A percentile compares a stretch with the other conserved stretches of the same genome.
Conservation (phyloP, 2,113 vertebrate genomes). For the Clarias macrocephalus region DNA sequence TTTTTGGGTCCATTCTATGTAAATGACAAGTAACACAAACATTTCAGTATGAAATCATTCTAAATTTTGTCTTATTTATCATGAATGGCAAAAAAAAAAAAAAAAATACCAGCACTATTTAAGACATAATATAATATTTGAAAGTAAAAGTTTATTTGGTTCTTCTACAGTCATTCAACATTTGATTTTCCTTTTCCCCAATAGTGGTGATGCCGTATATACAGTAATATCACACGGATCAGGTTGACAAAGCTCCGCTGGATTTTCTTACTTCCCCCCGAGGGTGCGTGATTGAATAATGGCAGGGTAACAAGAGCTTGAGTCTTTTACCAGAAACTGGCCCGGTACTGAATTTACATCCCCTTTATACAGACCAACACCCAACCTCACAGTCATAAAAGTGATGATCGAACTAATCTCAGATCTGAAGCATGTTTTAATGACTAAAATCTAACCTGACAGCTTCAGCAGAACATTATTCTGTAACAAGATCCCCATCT, state of each 20-base stretch:
- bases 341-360: neutral
- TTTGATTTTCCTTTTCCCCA: conserved; percentile 12
- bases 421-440: conserved; percentile 2
- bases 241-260: conserved; percentile 7
- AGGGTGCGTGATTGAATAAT: conserved; percentile 22
- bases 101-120: neutral
- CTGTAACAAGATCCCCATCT: conserved; percentile 13
- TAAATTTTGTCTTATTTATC: neutral
- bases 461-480: neutral
- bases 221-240: neutral
- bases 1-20: neutral
- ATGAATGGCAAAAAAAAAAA: no score
- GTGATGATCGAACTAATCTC: conserved; percentile 1
- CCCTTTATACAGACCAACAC: neutral
- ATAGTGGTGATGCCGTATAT: neutral
- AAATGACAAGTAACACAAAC: neutral
- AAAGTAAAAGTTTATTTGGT: neutral
- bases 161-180: neutral
- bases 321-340: conserved; percentile 21
- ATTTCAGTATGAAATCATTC: neutral
- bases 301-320: conserved; percentile 19
- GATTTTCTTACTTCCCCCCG: conserved; percentile 9
- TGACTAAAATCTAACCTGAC: neutral
- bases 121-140: neutral
- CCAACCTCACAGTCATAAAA: neutral